phyloP scores from a whole-genome alignment of 2,113 vertebrate genomes.

The Otocyon megalotis region DNA sequence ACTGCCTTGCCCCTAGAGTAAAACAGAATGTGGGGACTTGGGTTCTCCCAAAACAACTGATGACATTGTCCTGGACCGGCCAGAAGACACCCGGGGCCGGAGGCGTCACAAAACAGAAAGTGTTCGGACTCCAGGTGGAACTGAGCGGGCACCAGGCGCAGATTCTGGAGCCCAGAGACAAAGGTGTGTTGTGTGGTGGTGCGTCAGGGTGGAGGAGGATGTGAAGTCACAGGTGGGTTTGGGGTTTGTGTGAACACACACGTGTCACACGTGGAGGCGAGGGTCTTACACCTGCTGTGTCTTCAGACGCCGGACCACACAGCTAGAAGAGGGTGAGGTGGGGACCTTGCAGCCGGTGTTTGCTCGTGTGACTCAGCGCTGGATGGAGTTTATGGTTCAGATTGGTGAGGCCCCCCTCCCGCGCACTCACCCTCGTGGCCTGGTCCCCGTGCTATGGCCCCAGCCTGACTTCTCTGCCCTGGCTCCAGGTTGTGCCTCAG shows the following conservation, averaged over 20 bases:
- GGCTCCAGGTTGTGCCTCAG: slow-evolving; percentile 92
- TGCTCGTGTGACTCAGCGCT: slow-evolving; percentile 25
- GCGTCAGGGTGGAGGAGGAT: background rate
- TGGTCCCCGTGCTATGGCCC: background rate
- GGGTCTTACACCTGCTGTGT: background rate
- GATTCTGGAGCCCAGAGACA: slow-evolving; percentile 93
- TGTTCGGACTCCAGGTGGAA: slow-evolving; percentile 94
- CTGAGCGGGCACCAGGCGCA: slow-evolving; percentile 88
- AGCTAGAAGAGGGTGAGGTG: slow-evolving; percentile 94
- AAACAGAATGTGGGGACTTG: slow-evolving; percentile 93
- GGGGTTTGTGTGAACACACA: background rate
- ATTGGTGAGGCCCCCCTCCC: slow-evolving; percentile 63
- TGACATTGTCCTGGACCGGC: slow-evolving; percentile 95
- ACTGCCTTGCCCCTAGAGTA: slow-evolving; percentile 89
- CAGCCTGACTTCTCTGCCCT: background rate
- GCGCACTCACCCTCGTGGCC: background rate
- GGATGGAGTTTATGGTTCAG: slow-evolving; percentile 79
- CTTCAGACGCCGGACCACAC: slow-evolving; percentile 90
- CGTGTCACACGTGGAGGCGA: background rate
- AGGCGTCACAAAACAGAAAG: slow-evolving; percentile 97
- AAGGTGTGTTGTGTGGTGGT: slow-evolving; percentile 83
- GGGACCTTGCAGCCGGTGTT: slow-evolving; percentile 90
- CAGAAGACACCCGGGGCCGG: slow-evolving; percentile 92
- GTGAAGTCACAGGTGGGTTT: background rate
- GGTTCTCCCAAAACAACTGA: slow-evolving; percentile 98